Base-by-base conservation (phyloP, 1,140 invertebrate genomes). In the Globodera rostochiensis region DNA sequence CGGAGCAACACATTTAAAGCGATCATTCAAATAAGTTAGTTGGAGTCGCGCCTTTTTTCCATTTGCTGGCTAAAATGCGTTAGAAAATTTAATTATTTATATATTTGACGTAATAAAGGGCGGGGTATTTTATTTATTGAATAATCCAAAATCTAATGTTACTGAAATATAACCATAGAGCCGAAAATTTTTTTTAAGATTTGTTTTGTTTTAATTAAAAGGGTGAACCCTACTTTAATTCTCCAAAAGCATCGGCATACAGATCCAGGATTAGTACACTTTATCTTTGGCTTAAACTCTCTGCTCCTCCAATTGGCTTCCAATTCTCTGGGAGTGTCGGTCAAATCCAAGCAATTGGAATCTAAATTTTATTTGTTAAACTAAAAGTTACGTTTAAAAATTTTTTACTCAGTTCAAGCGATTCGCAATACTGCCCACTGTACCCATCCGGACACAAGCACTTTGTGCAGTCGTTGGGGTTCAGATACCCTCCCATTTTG, bases 401-500 rank as follows among this genome's bases (percentile, higher is more conserved):
- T 50, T 50, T 50, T 3, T 8, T 50, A 50, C 11, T 50, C 11
- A 3, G 3, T 50, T 50, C 25, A 36, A 36, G 25, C 25, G 25
- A 50, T 11, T 50, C 50, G 11, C 46, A 74, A 49, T 5, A 21
- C 25, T 74, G 0, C 15, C 74, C 74, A 36, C 13, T 8, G 53
- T 76, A 57, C 7, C 74, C 74, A 6, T 47, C 6, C 25, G 74
- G 74, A 19, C 74, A 76, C 5, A 15, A 15, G 66, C 74, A 76
- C 21, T 25, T 76, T 5, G 53, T 45, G 7, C 46, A 45, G 53
- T 76, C 66, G 7, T 46, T 57, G 4, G 74, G 74, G 19, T 53
- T 7, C 19, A 66, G 46, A 76, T 76, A 76, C 1, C 74, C 74
- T 1, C 74, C 74, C 8, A 53, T 76, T 57, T 76, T 53, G 19